Conservation (phyloP, 2,113 vertebrate genomes). For the Ceyx melanurus region DNA sequence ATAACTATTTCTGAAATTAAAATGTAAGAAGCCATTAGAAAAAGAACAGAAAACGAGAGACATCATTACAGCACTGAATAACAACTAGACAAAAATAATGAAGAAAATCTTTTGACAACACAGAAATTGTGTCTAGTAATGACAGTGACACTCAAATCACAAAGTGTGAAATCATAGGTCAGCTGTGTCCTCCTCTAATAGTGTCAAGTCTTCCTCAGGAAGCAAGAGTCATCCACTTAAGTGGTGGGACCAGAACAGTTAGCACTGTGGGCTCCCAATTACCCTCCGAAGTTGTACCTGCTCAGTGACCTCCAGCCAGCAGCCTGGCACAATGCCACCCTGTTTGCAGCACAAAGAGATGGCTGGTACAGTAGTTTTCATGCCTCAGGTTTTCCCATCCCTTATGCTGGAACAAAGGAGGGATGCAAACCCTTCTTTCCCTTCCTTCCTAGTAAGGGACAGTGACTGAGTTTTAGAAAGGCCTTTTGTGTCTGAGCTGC, state of each 20-base stretch:
- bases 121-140: background rate
- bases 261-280: background rate
- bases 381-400: background rate
- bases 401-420: background rate
- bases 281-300: background rate
- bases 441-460: background rate
- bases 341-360: background rate
- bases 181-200: background rate
- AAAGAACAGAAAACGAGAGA: background rate
- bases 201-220: background rate
- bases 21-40: background rate
- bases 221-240: background rate
- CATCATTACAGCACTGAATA: background rate
- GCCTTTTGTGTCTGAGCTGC: background rate
- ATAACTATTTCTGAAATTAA: background rate
- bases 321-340: background rate
- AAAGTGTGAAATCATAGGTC: background rate
- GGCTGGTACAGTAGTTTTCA: background rate
- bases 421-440: background rate
- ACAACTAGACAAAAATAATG: background rate
- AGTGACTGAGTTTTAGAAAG: background rate
- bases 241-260: background rate
- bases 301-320: background rate
- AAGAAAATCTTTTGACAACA: background rate
- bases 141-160: background rate